Evolutionary conservation across 2,888 invertebrate genomes (phyloP), one percentile per base, ranked within the genome.

Genomic region (Nemoura dubitans): DNA sequence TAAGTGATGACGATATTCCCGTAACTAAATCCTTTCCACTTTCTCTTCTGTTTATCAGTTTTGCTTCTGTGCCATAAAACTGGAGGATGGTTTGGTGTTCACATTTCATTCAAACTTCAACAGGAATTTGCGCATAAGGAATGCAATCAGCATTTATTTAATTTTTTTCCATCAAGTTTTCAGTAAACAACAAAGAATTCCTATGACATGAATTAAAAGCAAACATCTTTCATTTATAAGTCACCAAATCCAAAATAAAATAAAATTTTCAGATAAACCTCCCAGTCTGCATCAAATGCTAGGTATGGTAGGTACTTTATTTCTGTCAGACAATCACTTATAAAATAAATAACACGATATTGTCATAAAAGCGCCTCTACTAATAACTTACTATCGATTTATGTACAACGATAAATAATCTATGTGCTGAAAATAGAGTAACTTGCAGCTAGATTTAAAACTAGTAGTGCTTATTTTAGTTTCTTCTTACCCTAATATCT

Each of bases 231-330:
- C 10, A 59, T 59, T 59, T 59, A 7, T 21, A 59, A 16, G 36
- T 10, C 36, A 36, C 36, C 36, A 6, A 36, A 6, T 36, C 21
- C 59, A 59, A 59, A 59, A 59, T 21, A 59, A 59, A 59, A 59
- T 59, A 59, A 7, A 3, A 76, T 14, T 30, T 86, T 30, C 76
- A 85, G 76, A 85, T 77, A 84, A 59, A 80, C 78, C 78, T 29
- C 3, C 78, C 26, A 25, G n/a, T 25, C 29, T 16, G 27, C 78
- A 29, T 25, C 26, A 78, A 78, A 77, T 26, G 77, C 77, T 77
- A 77, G n/a, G 27, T 6, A 78, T 1, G 29, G 27, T 78, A 78
- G 27, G 30, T 81, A 16, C 81, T 81, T 81, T 29, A 81, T 29
- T 81, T 29, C 29, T 21, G 27, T 81, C 29, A 81, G 81, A 81